Evolutionary conservation across 2,113 vertebrate genomes (phyloP), one percentile per base, ranked within the genome.

Genomic region (Ctenomys sociabilis): DNA sequence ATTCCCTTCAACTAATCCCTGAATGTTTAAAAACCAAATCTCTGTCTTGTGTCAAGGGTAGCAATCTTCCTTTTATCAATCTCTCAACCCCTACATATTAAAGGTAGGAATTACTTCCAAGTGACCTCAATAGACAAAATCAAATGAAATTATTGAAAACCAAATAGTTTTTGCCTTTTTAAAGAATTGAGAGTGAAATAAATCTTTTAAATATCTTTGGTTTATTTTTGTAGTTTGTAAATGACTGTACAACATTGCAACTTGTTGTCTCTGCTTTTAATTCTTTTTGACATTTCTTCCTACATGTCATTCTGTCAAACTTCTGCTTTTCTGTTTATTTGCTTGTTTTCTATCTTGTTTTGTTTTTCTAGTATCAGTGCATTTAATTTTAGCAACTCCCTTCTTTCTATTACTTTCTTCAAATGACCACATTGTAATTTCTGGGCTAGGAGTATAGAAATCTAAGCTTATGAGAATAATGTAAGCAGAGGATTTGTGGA

Each of bases 211-310:
- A 40, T 52, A 68, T 32, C 49, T n/a, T 28, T 40, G 70, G 68
- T 49, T 85, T 89, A 49, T 88, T 40, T 93, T 32, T 59, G 26
- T 5, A 35, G 11, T 5, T 90, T 28, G 59, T 89, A 45, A 75
- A 43, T 75, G 30, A 77, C 8, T 45, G 35, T 70, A 85, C 16
- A 73, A 52, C 73, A 85, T 12, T 88, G 43, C 5, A 35, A 72
- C 32, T 72, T 86, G 43, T 95, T 82, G 43, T 83, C 43, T 82
- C n/a, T 80, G 61, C 21, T 90, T 90, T 84, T 52, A 54, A 84
- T 54, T 59, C 9, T 49, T 64, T 87, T 45, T 73, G 72, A 22
- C 57, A 52, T 70, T 61, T 77, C 45, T 37, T 54, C 30, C 2
- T 78, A 70, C 26, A 49, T 64, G 32, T 40, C 59, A 68, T 45